These are phyloP conservation scores for Hemiprocne comata DNA, from an alignment of 2,113 vertebrate species.

Conservation along the genomic window DNA sequence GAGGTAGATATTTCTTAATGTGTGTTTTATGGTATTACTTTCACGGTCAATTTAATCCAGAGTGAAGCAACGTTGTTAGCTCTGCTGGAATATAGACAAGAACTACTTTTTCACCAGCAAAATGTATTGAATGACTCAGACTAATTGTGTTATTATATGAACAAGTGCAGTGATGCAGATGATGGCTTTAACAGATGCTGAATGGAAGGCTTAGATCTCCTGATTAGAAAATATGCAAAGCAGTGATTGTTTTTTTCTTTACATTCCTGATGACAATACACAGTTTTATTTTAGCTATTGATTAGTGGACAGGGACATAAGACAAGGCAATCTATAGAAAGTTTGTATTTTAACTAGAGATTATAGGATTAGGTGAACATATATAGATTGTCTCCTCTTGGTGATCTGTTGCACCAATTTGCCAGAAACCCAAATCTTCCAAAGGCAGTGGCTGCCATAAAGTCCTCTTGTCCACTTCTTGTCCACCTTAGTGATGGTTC, in stretches of 20 bases:
- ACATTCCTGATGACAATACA: rapidly evolving
- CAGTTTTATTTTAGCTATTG: not conserved
- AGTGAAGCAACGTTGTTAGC: not conserved
- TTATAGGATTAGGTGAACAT: not conserved
- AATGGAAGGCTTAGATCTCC: not conserved
- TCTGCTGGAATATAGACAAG: not conserved
- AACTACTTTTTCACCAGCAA: not conserved
- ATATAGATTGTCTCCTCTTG: not conserved
- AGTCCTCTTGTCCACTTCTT: not conserved
- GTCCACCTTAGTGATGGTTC: not conserved
- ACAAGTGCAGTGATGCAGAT: not conserved
- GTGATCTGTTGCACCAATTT: not conserved
- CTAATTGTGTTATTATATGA: not conserved
- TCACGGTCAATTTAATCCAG: not conserved
- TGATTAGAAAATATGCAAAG: not conserved
- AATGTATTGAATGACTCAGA: not conserved
- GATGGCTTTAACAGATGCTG: not conserved
- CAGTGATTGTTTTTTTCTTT: not conserved
- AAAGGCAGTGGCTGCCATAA: not conserved
- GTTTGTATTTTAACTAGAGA: not conserved
- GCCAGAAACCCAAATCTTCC: not conserved
- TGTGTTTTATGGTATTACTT: not conserved
- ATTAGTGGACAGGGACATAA: not conserved
- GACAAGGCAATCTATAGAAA: not conserved
- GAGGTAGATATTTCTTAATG: not conserved